Conservation (phyloP, 2,113 vertebrate species). For the Sminthopsis crassicaudata region DNA sequence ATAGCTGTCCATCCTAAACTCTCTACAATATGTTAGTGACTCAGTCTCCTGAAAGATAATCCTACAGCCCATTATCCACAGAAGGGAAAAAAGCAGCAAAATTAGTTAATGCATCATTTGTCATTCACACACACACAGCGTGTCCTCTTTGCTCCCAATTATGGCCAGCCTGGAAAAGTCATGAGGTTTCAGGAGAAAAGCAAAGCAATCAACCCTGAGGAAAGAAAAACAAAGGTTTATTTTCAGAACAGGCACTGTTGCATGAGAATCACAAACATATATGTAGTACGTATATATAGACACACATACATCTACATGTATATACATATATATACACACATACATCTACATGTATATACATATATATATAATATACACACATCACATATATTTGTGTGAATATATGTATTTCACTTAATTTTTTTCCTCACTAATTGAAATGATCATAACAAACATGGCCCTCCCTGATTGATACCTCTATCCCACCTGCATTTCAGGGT, state of each 20-base stretch:
- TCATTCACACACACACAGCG: constrained; percentile 19
- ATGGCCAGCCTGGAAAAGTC: constrained; percentile 16
- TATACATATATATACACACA: too few species aligned
- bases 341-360: neutral
- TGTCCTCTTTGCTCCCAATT: constrained; percentile 26
- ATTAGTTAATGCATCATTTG: neutral
- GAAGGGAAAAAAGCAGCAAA: neutral
- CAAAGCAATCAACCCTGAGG: constrained; percentile 26
- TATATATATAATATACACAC: neutral
- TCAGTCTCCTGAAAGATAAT: neutral
- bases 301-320: neutral
- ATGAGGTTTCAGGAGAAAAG: constrained; percentile 35
- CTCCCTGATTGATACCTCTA: neutral
- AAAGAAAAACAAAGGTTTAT: constrained; percentile 52
- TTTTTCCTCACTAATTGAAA: constrained; percentile 49
- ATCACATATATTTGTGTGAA: neutral
- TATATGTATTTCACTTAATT: constrained; percentile 31
- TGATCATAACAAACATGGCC: constrained; percentile 44
- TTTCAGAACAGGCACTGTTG: neutral
- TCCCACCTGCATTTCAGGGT: neutral
- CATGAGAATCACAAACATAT: neutral
- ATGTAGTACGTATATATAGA: neutral
- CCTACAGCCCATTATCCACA: constrained; percentile 44
- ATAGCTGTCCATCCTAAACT: neutral
- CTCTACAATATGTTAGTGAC: neutral